These are phyloP conservation scores for Apamea epomidion DNA, from an alignment of 2,888 invertebrate genomes.

Conservation along the genomic window DNA sequence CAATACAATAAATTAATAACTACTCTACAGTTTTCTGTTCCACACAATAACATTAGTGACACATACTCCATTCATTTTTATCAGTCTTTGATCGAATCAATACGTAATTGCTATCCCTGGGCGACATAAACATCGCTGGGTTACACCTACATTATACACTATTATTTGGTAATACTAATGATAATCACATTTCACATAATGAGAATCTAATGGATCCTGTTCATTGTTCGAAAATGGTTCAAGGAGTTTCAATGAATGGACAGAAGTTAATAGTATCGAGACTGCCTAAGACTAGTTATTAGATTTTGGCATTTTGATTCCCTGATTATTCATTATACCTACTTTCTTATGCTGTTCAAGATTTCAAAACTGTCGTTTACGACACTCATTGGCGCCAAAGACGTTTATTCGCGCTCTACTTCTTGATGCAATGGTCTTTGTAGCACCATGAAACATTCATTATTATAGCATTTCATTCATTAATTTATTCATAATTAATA, in stretches of 20 bases:
- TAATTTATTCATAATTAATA: not conserved
- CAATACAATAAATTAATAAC: not conserved
- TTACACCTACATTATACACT: not conserved
- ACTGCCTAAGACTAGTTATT: not conserved
- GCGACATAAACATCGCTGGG: not conserved
- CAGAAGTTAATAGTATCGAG: not conserved
- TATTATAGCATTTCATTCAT: too few relatives aligned
- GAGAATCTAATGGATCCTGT: constrained; percentile 50
- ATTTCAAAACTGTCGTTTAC: not conserved
- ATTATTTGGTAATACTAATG: constrained; percentile 36
- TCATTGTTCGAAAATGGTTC: constrained; percentile 50
- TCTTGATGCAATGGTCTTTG: too few relatives aligned
- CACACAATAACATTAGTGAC: constrained; percentile 14
- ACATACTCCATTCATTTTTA: constrained; percentile 29
- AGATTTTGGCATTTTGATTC: not conserved
- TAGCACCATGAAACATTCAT: too few relatives aligned
- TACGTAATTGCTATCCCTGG: constrained; percentile 43
- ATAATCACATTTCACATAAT: constrained; percentile 40
- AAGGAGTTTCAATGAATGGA: constrained; percentile 25
- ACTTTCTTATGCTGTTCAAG: not conserved
- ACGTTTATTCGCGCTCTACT: too few relatives aligned
- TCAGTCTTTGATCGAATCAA: constrained; percentile 47
- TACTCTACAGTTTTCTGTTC: constrained; percentile 2
- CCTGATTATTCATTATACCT: not conserved
- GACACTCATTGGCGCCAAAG: not conserved